Percentiles rank a stretch among this genome's conserved stretches.
These are phyloP conservation scores for Cepaea nemoralis DNA, from an alignment of 1,140 invertebrate genomes.

Conservation along the genomic window DNA sequence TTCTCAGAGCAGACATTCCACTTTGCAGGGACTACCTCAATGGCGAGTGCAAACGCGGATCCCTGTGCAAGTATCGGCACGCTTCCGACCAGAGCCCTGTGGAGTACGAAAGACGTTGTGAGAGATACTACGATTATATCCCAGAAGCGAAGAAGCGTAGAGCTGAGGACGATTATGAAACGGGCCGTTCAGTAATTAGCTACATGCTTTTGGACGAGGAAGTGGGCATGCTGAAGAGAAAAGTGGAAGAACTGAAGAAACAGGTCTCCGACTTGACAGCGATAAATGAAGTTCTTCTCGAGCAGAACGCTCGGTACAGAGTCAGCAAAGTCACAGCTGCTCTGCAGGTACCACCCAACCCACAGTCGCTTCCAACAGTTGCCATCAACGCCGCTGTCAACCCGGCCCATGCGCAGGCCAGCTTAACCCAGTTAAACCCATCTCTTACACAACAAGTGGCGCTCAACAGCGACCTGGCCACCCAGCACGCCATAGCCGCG, in stretches of 20 bases:
- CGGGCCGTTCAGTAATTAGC: constrained; percentile 50
- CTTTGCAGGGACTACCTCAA: constrained; percentile 85
- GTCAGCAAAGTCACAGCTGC: constrained; percentile 74
- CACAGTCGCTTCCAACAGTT: constrained; percentile 46
- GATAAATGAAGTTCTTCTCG: constrained; percentile 85
- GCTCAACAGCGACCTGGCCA: constrained; percentile 67
- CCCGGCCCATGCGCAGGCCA: constrained; percentile 50
- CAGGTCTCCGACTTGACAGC: constrained; percentile 81
- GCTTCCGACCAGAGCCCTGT: constrained; percentile 49
- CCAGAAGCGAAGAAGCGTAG: constrained; percentile 39
- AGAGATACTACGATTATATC: constrained; percentile 21
- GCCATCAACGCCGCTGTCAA: constrained; percentile 47
- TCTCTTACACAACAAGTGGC: constrained; percentile 68
- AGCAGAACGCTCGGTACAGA: constrained; percentile 84
- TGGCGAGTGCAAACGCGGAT: constrained; percentile 79
- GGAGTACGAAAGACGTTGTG: constrained; percentile 53
- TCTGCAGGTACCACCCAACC: constrained; percentile 33
- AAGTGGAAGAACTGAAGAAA: constrained; percentile 83
- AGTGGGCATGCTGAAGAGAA: constrained; percentile 79
- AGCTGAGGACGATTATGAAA: constrained; percentile 35
- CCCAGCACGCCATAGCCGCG: constrained; percentile 56
- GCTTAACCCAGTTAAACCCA: constrained; percentile 48
- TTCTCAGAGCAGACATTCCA: constrained; percentile 70
- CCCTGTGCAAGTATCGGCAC: constrained; percentile 68
- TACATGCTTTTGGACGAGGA: constrained; percentile 79